phyloP scores from a whole-genome alignment of 2,797 vertebrate species.

The Gadopsis marmoratus region DNA sequence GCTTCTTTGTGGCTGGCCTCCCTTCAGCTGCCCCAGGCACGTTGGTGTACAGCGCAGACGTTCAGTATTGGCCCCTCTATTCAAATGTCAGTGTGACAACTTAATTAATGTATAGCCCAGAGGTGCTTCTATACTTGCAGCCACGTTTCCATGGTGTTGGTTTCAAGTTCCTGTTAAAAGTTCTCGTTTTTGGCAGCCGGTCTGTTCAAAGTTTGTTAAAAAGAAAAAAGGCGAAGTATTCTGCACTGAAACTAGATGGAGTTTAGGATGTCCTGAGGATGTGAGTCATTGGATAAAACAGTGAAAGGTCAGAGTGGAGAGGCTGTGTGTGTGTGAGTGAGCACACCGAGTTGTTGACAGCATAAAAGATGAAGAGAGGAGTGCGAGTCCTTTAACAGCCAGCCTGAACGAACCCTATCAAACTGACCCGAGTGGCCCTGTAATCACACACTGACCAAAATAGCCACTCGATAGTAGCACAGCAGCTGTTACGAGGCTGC shows the following conservation, averaged over 20 bases:
- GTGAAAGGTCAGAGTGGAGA: constrained; percentile 58
- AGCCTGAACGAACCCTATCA: constrained; percentile 47
- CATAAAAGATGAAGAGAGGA: constrained; percentile 44
- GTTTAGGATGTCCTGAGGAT: constrained; percentile 24
- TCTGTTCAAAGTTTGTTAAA: constrained; percentile 11
- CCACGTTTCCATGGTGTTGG: neutral
- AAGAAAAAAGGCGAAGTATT: neutral
- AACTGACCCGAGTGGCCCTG: constrained; percentile 51
- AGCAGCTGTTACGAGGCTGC: constrained; percentile 14
- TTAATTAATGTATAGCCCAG: constrained; percentile 44
- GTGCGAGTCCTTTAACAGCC: constrained; percentile 31
- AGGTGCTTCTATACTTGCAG: constrained; percentile 27
- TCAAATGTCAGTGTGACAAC: constrained; percentile 58
- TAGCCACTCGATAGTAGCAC: constrained; percentile 56
- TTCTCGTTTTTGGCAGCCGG: neutral
- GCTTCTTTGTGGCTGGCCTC: constrained; percentile 32
- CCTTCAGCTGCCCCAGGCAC: constrained; percentile 52
- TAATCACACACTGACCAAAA: constrained; percentile 69
- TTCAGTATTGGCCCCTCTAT: constrained; percentile 35
- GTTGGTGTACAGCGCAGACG: constrained; percentile 10
- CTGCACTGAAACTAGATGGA: constrained; percentile 8
- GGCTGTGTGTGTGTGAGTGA: constrained; percentile 10
- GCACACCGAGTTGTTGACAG: constrained; percentile 59
- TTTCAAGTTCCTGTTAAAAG: constrained; percentile 28
- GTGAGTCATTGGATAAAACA: constrained; percentile 45